Evolutionary conservation across 2,113 vertebrate species (phyloP), one percentile per base, ranked within the genome.

Genomic region (Labeo rohita): DNA sequence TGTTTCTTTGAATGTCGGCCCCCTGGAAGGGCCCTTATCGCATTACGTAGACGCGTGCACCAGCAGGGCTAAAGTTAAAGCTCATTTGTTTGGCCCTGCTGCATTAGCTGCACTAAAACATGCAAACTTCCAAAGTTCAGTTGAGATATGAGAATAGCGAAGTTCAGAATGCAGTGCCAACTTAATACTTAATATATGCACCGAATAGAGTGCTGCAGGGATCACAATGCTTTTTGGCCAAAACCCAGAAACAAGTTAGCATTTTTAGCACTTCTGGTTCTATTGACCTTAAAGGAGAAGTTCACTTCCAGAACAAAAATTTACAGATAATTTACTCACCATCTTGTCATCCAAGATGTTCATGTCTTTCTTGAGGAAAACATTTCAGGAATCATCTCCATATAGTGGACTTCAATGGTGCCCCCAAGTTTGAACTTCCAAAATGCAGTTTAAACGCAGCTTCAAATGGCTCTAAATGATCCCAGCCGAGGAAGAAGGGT

Each of bases 1-100:
- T 75, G 59, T 21, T 28, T 21, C 65, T 70, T 21, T 80, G 56
- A 73, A 63, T 21, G 12, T 9, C n/a, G 70, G 28, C 78, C 78
- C 39, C 74, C 75, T 65, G n/a, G 52, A 68, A 68, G 74, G 76
- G 8, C 76, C 84, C 68, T 75, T 28, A 52, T 65, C 45, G 4
- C 68, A 23, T 82, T 75, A 75, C 23, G 45, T 65, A 74, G 77
- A 75, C 28, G 18, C 13, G 54, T 2, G 34, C 45, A 6, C 36
- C 50, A 72, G 77, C 39, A 47, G 70, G 36, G 76, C 54, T 61
- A n/a, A 47, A 21, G 21, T 59, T 61, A 49, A 81, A 63, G 43
- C 21, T 66, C n/a, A 82, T 82, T 70, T 70, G 63, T 66, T 66
- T 81, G 59, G 61, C 39, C 61, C 43, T 61, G 77, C 54, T 79